Base-by-base conservation (phyloP, 2,888 invertebrate genomes). In the Sussaba pulchella region DNA sequence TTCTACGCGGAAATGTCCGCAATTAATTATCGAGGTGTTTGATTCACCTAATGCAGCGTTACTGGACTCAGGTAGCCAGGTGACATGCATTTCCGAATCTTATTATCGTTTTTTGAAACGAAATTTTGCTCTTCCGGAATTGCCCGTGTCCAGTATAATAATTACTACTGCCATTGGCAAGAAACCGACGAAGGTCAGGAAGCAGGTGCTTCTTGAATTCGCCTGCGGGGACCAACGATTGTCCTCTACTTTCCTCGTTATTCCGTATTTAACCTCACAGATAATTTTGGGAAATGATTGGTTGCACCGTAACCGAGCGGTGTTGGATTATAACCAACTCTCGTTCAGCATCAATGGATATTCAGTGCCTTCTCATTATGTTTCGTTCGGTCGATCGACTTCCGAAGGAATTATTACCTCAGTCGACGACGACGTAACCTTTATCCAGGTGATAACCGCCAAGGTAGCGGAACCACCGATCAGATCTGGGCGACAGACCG, bases 271-370 rank as follows among this genome's bases (percentile, higher is more conserved):
- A 9, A 59, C 73, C 0, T 70, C 75, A 9, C 41, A 59, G 9
- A 61, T 79, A 5, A 82, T 82, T 24, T 6, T 79, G 10, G 79
- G 69, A n/a, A 82, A 76, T 21, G 70, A 82, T 71, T 82, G 76
- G 76, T 36, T 82, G 2, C 41, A 41, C 9, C 31, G 31, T 31
- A 31, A 31, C 6, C 31, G 31, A 31, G 31, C 31, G 2, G 26
- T 50, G 36, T 39, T 82, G 43, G 61, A 75, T 67, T 82, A 75
- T 71, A 21, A 45, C 0, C 9, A 5, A 10, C 10, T 9, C 10
- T 24, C 39, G 0, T 4, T 81, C 9, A 8, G 5, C 10, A 31
- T 77, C 9, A 21, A 64, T 6, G 71, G 47, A 12, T n/a, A 12
- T 36, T 19, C 24, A 14, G 26, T 78, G 1, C 10, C 45, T 10